phyloP scores from a whole-genome alignment of 2,113 vertebrate genomes.

The Lophotis ruficrista region DNA sequence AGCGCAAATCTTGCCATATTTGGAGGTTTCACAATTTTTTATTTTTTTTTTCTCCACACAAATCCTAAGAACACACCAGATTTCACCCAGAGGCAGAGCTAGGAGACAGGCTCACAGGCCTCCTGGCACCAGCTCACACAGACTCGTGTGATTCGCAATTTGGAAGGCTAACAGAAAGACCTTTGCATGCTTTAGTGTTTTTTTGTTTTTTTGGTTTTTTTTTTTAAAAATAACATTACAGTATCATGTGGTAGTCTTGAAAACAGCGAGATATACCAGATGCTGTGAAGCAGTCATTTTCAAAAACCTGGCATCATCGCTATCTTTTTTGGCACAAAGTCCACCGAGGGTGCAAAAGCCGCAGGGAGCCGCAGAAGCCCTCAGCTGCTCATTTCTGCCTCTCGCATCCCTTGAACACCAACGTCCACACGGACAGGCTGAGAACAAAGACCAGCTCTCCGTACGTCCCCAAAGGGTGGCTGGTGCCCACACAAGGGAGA shows the following conservation, averaged over 20 bases:
- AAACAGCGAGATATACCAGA: background rate
- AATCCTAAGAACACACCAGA: background rate
- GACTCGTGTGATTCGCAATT: background rate
- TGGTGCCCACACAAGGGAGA: background rate
- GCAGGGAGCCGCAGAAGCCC: background rate
- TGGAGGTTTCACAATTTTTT: background rate
- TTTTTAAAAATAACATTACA: background rate
- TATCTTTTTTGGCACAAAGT: background rate
- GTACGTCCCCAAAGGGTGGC: background rate
- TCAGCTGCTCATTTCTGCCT: background rate
- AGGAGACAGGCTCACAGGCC: background rate
- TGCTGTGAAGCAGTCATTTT: accelerated
- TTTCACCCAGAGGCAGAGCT: background rate
- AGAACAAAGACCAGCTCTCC: background rate
- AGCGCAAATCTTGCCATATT: background rate
- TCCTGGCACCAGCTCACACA: background rate
- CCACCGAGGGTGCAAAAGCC: background rate
- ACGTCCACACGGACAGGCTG: accelerated
- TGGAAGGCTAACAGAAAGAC: background rate
- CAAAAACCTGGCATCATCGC: background rate
- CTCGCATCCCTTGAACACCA: background rate
- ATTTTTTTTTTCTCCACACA: background rate
- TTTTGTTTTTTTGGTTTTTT: background rate
- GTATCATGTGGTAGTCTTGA: background rate
- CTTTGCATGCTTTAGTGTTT: background rate